Evolutionary conservation across 2,113 vertebrate species (phyloP).

Genomic region (Alces alces): DNA sequence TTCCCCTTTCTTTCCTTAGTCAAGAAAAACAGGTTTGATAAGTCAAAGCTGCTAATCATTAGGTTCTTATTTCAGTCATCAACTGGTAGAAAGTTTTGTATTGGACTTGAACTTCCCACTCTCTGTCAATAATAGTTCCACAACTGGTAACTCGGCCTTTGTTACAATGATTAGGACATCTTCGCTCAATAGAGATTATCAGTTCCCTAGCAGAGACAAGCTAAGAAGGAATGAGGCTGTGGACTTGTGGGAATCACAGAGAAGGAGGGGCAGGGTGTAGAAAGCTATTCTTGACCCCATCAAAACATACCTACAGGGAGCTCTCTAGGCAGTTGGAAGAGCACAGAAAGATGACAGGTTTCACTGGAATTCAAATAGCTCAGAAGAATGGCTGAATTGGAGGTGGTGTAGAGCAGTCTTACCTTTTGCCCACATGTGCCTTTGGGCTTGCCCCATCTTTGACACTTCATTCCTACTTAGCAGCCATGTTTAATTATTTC

Average conservation of each 20-base stretch:
- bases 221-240: not conserved
- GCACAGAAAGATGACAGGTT: not conserved
- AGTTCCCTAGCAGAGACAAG: not conserved
- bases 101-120: not conserved
- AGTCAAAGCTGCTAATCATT: not conserved
- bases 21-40: not conserved
- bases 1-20: not conserved
- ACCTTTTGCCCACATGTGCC: not conserved
- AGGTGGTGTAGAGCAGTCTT: not conserved
- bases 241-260: not conserved
- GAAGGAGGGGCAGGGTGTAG: not conserved
- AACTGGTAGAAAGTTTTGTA: not conserved
- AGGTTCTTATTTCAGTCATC: not conserved
- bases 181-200: not conserved
- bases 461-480: not conserved
- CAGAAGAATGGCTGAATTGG: not conserved
- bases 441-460: not conserved
- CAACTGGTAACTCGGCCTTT: not conserved
- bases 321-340: not conserved
- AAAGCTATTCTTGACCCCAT: not conserved
- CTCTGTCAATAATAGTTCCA: not conserved
- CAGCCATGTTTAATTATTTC: not conserved
- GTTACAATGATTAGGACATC: slow-evolving; percentile 11
- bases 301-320: not conserved
- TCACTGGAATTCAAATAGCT: slow-evolving; percentile 17